Conservation (phyloP, 2,797 vertebrate species). For the Uromys caudimaculatus region DNA sequence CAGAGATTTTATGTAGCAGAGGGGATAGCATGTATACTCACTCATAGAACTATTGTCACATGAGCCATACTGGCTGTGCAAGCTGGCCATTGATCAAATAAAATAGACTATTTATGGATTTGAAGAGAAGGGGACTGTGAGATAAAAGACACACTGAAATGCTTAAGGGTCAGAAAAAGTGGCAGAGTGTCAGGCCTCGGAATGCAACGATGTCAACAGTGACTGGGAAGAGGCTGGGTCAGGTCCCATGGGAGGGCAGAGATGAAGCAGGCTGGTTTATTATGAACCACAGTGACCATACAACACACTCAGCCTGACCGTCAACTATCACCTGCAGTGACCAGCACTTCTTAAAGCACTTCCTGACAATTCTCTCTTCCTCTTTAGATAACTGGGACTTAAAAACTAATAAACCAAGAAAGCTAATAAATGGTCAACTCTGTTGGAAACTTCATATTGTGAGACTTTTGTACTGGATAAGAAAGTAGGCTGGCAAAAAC, state of each 20-base stretch:
- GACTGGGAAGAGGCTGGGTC: neutral
- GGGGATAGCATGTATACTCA: neutral
- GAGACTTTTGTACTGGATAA: neutral
- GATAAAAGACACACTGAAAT: neutral
- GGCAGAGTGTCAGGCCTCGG: neutral
- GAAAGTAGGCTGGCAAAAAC: neutral
- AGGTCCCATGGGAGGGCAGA: neutral
- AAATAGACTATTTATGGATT: neutral
- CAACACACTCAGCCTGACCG: neutral
- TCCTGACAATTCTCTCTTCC: neutral
- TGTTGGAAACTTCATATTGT: neutral
- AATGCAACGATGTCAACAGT: neutral
- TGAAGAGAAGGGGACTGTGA: neutral
- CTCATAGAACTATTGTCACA: neutral
- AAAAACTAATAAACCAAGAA: neutral
- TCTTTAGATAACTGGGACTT: neutral
- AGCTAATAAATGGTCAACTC: neutral
- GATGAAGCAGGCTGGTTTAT: neutral
- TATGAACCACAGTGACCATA: neutral
- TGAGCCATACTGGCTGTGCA: neutral
- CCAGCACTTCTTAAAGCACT: neutral
- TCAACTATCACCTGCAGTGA: fast-evolving
- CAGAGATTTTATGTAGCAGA: neutral
- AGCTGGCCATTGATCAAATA: neutral
- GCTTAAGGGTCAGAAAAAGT: neutral